phyloP scores from a whole-genome alignment of 92 coral and sea anemone species.

The Isaurus tuberculatus region DNA sequence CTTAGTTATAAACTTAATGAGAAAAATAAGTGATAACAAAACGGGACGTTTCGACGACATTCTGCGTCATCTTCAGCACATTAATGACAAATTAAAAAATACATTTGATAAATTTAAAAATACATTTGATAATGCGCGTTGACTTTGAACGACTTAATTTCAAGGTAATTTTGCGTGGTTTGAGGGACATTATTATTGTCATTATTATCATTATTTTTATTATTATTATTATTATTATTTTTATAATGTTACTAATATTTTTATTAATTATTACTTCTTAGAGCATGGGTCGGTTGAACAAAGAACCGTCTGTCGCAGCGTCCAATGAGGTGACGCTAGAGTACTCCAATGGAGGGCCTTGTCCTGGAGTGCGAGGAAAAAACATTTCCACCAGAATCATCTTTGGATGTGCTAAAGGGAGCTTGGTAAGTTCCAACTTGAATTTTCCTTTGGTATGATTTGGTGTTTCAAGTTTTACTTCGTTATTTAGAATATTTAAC shows the following conservation, averaged over 20 bases:
- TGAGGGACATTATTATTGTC: no score
- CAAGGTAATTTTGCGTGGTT: no score
- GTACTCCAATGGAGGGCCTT: constrained; percentile 37
- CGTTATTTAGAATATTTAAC: neutral
- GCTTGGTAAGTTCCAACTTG: constrained; percentile 57
- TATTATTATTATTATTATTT: no score
- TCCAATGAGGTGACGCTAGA: constrained; percentile 51
- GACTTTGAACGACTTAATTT: no score
- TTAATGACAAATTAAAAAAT: no score
- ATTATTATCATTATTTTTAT: no score
- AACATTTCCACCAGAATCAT: constrained; percentile 32
- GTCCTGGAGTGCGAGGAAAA: neutral
- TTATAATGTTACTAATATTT: no score
- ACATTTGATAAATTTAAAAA: neutral
- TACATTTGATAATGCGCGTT: neutral
- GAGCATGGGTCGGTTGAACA: constrained; percentile 71
- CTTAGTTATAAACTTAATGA: no score
- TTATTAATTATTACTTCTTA: neutral
- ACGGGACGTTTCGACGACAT: no score
- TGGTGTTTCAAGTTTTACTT: neutral
- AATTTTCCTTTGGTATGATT: neutral
- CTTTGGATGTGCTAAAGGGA: constrained; percentile 73
- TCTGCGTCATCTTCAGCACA: no score
- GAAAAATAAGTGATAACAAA: no score
- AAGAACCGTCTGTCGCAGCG: constrained; percentile 47